Evolutionary conservation across 2,113 vertebrate species (phyloP).

Genomic region (Centropristis striata): DNA sequence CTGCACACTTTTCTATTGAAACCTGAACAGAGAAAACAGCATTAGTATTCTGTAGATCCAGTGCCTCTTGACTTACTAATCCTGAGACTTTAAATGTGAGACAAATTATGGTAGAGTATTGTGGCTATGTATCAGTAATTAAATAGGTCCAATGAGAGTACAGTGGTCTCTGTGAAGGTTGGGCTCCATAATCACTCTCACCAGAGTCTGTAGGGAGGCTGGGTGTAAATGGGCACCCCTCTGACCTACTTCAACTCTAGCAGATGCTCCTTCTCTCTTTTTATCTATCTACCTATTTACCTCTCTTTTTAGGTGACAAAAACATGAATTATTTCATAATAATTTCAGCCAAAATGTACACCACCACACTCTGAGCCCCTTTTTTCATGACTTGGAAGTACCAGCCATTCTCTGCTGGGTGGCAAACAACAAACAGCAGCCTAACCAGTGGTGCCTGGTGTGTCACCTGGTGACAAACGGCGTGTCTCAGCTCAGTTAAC

Average conservation of each 20-base stretch:
- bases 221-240: conserved; percentile 81
- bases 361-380: conserved; percentile 52
- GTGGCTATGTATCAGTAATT: not conserved
- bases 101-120: conserved; percentile 1
- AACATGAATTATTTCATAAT: conserved; percentile 24
- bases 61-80: not conserved
- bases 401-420: conserved; percentile 75
- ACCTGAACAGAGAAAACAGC: conserved; percentile 1
- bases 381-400: conserved; percentile 69
- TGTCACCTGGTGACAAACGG: conserved; percentile 83
- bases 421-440: conserved; percentile 77
- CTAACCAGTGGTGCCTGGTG: conserved; percentile 76
- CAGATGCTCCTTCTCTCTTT: conserved; percentile 61
- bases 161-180: conserved; percentile 57
- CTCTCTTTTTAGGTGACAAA: conserved; percentile 11
- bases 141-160: conserved; percentile 29
- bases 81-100: not conserved
- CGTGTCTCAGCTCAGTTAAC: conserved; percentile 77
- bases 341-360: conserved; percentile 62
- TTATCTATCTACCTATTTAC: not conserved
- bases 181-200: conserved; percentile 76
- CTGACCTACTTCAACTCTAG: conserved; percentile 68
- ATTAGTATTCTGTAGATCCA: not conserved
- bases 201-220: conserved; percentile 72
- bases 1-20: conserved; percentile 6